Evolutionary conservation across 2,888 invertebrate species (phyloP), one percentile per base, ranked within the genome.

Genomic region (Megaustenia siamemsis): DNA sequence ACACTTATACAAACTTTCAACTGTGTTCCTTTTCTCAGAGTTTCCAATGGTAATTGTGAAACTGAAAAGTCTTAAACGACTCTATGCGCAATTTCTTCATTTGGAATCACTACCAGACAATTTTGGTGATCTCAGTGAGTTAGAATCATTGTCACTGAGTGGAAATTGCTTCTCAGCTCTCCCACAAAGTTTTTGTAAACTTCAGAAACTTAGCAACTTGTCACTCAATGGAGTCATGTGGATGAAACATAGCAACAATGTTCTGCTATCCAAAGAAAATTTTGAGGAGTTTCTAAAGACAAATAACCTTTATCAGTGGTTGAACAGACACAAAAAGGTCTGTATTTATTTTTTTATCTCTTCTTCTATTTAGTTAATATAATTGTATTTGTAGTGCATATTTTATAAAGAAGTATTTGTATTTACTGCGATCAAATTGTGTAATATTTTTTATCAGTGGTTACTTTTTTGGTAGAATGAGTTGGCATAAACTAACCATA

Each of bases 141-240:
- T 93, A 45, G 86, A 89, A 40, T 88, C 87, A 53, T 85, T 93
- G 66, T 88, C 88, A 73, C 76, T 90, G 10, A 89, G 87, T 82
- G 91, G 90, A 0, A 92, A 91, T 86, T 91, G 91, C 83, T 87
- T 92, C 68, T 88, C 88, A 3, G 40, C 78, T 0, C 86, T 92
- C 38, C 92, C 92, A 1, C 83, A 87, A 32, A 88, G 88, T 75
- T 88, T 93, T 49, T 45, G 79, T 5, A 87, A 89, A 8, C 87
- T 92, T 78, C 87, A 86, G 71, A 83, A 86, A n/a, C 87, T 93
- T 77, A 84, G 83, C 8, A 89, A 90, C 32, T 88, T 93, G 24
- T 86, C 88, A 15, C 84, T 93, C 45, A 89, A 89, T 79, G 93
- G 93, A 5, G 90, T 92, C 1, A 84, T 88, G n/a, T 93, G 92